Percentiles rank a stretch among this genome's conserved stretches.
phyloP scores from a whole-genome alignment of 2,113 vertebrate genomes.

The Prionailurus viverrinus region DNA sequence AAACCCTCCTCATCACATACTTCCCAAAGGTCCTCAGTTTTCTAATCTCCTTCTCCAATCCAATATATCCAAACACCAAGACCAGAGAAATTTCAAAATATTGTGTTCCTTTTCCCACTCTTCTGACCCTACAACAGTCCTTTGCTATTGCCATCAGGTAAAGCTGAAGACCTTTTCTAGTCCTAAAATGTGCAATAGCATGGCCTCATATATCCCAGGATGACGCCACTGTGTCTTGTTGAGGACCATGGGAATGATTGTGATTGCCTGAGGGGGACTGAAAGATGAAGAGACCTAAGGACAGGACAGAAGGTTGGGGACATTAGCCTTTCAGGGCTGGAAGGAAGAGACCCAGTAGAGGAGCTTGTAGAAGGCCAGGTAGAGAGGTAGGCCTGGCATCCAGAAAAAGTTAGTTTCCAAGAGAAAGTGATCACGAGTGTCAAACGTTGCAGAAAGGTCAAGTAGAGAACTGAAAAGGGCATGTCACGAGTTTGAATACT shows the following conservation, averaged over 20 bases:
- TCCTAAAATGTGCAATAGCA: not conserved
- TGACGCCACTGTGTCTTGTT: not conserved
- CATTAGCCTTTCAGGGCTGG: not conserved
- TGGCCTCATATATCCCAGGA: not conserved
- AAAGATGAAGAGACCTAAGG: not conserved
- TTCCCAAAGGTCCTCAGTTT: not conserved
- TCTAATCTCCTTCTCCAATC: not conserved
- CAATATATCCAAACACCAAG: not conserved
- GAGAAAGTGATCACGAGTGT: not conserved
- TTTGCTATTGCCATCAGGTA: not conserved
- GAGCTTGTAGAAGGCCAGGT: not conserved
- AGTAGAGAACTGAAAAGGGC: not conserved
- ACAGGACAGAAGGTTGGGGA: not conserved
- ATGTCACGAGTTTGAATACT: not conserved
- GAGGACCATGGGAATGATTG: not conserved
- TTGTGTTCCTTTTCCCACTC: not conserved
- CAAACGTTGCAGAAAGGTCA: not conserved
- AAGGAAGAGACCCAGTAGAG: not conserved
- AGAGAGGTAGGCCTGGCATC: not conserved
- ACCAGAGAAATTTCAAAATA: not conserved
- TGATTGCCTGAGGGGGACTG: not conserved
- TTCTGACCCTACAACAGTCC: not conserved
- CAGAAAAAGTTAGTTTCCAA: not conserved
- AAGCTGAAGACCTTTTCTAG: not conserved
- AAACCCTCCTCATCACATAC: not conserved